A percentile compares a stretch with the other conserved stretches of the same genome.
Conservation (phyloP, 2,888 invertebrate genomes). For the Sesia apiformis region DNA sequence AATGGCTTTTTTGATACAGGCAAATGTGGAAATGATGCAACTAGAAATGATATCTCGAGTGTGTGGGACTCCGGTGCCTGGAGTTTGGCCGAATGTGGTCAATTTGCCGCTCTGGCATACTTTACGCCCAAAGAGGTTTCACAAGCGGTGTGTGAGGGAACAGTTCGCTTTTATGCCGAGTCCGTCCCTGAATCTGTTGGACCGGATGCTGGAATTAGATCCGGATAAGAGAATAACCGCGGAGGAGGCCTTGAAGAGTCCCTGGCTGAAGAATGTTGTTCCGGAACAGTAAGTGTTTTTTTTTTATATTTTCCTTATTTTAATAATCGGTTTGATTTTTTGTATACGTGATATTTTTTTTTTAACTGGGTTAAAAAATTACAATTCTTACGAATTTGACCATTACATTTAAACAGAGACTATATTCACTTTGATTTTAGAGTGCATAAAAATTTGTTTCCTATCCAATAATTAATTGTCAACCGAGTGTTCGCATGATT, state of each 20-base stretch:
- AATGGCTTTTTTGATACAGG: slow-evolving; percentile 64
- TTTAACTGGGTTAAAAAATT: too few species aligned
- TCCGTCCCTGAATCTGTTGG: slow-evolving; percentile 91
- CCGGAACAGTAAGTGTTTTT: slow-evolving; percentile 85
- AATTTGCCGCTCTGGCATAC: slow-evolving; percentile 94
- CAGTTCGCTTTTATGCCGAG: slow-evolving; percentile 95
- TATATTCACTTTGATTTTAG: too few species aligned
- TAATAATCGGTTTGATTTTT: too few species aligned
- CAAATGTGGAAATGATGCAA: slow-evolving; percentile 93
- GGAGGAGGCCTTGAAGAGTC: slow-evolving; percentile 92
- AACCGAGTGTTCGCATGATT: too few species aligned
- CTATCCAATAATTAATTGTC: too few species aligned
- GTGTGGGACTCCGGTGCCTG: slow-evolving; percentile 97
- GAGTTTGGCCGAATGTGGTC: slow-evolving; percentile 97
- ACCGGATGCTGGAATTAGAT: slow-evolving; percentile 97
- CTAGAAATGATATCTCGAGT: slow-evolving; percentile 93
- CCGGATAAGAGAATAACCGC: slow-evolving; percentile 95
- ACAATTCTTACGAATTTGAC: too few species aligned
- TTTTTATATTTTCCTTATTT: too few species aligned
- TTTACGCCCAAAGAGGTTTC: slow-evolving; percentile 91
- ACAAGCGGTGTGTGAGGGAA: slow-evolving; percentile 91
- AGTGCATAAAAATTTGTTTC: too few species aligned
- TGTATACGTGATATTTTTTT: too few species aligned
- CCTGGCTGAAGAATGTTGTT: slow-evolving; percentile 93
- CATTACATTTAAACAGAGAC: too few species aligned